Base-by-base conservation (phyloP, 2,888 invertebrate genomes). In the Apotomis betuletana region DNA sequence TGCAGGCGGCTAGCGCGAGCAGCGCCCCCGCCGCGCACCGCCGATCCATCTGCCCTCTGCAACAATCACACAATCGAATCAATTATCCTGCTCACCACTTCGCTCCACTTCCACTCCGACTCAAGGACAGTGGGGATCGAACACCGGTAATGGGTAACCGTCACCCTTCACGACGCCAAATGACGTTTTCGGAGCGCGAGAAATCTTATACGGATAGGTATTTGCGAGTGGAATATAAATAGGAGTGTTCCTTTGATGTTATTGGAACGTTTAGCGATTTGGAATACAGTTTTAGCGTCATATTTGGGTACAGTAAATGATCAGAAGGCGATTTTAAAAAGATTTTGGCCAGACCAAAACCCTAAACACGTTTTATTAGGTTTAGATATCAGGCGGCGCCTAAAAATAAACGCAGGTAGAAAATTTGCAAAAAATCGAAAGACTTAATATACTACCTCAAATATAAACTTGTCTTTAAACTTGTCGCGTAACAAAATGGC, bases 1-100 rank as follows among this genome's bases (percentile, higher is more conserved):
- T 80, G 89, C 91, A 90, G 83, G 90, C 91, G 90, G 92, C 90
- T 81, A 94, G 89, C 90, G 92, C 92, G 78, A 92, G 87, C 87
- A 93, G 93, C 91, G 91, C 91, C 83, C 91, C 91, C 90, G 93
- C 90, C 83, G 88, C 90, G 91, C 93, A 91, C 92, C 90, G 85
- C 89, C 90, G 88, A 88, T 91, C 93, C 93, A 93, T 93, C 90
- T 90, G 90, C 89, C 87, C 83, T 85, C 90, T 92, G 90, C 49
- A 90, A 92, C 88, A 91, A 89, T 77, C 78, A 82, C 76, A 84
- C 81, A 82, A 83, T 77, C 80, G 74, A 83, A 85, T 84, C 81
- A 83, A 83, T 85, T 83, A 81, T 78, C 75, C 74, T 68, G 75
- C 76, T 69, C 73, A 64, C 61, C 65, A 62, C 73, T 69, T 49